Conservation (phyloP, 2,113 vertebrate genomes). For the Beaufortia kweichowensis region DNA sequence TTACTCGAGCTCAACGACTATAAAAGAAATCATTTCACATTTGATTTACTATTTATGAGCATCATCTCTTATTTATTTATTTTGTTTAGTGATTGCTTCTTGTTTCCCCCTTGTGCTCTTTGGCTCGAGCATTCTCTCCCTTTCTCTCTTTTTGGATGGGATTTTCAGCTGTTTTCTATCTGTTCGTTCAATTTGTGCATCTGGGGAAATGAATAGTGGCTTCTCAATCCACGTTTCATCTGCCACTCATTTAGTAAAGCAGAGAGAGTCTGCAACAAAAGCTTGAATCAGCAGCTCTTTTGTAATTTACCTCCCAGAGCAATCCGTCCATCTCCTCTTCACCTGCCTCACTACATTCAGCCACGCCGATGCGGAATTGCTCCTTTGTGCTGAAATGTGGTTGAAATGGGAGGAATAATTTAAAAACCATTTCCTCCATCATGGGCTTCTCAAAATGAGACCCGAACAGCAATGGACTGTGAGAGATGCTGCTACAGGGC, state of each 20-base stretch:
- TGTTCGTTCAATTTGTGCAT: neutral
- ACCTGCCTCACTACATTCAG: conserved; percentile 9
- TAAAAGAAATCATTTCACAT: conserved; percentile 51
- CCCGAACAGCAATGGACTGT: neutral
- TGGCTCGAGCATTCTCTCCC: conserved; percentile 49
- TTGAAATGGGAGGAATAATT: conserved; percentile 13
- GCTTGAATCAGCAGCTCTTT: neutral
- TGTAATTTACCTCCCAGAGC: conserved; percentile 25
- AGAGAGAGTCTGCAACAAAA: neutral
- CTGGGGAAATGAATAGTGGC: neutral
- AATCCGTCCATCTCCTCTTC: neutral
- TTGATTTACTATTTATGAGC: conserved; percentile 48
- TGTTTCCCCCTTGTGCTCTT: neutral
- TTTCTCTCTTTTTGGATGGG: conserved; percentile 39
- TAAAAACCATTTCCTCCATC: conserved; percentile 22
- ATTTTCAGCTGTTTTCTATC: conserved; percentile 24
- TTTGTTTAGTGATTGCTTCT: conserved; percentile 35
- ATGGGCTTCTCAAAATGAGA: neutral
- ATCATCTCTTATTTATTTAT: conserved; percentile 46
- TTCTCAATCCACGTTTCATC: neutral
- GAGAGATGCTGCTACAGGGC: neutral
- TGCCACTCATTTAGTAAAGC: conserved; percentile 21
- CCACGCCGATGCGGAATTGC: neutral
- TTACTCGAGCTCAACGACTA: conserved; percentile 21
- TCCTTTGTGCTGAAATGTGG: conserved; percentile 9